Percentiles rank a stretch among this genome's conserved stretches.
These are phyloP conservation scores for Crotalus adamanteus DNA, from an alignment of 2,797 vertebrate genomes.

Conservation along the genomic window DNA sequence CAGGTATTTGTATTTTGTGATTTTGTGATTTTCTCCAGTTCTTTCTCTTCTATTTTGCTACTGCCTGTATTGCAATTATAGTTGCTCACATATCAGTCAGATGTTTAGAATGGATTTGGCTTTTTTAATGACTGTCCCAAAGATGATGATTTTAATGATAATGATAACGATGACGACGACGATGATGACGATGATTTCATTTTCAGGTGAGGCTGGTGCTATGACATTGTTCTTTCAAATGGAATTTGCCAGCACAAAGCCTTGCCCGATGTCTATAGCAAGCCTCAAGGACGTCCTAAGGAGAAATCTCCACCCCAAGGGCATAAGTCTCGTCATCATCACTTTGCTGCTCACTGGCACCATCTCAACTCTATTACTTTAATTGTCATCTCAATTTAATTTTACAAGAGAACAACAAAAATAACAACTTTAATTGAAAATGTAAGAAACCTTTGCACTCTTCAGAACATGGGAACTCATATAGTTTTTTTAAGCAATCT, in stretches of 20 bases:
- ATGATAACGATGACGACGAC: too few relatives aligned
- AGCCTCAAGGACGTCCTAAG: slow-evolving; percentile 57
- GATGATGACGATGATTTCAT: slow-evolving; percentile 46
- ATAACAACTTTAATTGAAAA: background rate
- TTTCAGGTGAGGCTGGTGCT: slow-evolving; percentile 51
- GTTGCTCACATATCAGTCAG: background rate
- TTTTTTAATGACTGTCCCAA: background rate
- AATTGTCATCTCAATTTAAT: slow-evolving; percentile 25
- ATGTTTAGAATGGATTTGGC: background rate
- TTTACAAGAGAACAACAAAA: background rate
- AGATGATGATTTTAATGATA: background rate
- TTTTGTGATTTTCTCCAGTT: background rate
- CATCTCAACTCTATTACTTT: slow-evolving; percentile 46
- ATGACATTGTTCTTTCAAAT: slow-evolving; percentile 56
- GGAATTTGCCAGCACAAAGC: slow-evolving; percentile 58
- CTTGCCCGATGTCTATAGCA: slow-evolving; percentile 52
- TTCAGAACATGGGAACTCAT: background rate
- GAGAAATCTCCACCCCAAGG: slow-evolving; percentile 42
- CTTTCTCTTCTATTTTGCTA: background rate
- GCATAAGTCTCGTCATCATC: background rate
- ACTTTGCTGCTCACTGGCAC: slow-evolving; percentile 15
- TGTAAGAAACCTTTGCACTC: background rate
- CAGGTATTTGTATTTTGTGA: background rate
- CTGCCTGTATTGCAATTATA: background rate
- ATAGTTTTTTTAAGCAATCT: background rate